Percentiles rank a stretch among this genome's conserved stretches.
Evolutionary conservation across 2,797 vertebrate species (phyloP).

Genomic region (Prunella strophiata): DNA sequence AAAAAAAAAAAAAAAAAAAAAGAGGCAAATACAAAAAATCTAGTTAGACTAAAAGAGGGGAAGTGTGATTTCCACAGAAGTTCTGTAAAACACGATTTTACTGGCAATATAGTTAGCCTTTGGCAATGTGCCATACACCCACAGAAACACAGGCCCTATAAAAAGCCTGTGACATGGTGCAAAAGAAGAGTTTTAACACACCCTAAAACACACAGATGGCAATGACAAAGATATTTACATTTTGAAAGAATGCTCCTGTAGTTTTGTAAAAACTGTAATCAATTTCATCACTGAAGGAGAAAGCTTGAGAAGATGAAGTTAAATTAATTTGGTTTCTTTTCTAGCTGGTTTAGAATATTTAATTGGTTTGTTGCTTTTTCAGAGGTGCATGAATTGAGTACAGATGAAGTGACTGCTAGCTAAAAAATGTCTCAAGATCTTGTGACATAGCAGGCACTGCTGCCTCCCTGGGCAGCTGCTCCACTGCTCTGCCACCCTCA

Average conservation of each 20-base stretch:
- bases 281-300: neutral
- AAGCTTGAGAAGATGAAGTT: neutral
- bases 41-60: neutral
- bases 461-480: neutral
- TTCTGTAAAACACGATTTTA: conserved; percentile 28
- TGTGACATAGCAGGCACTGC: neutral
- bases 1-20: neutral
- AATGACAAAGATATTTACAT: conserved; percentile 3
- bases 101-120: neutral
- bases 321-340: conserved; percentile 1
- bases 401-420: neutral
- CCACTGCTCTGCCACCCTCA: neutral
- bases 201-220: conserved; percentile 18
- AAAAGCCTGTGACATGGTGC: neutral
- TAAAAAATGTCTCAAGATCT: neutral
- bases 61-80: neutral
- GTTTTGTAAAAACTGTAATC: neutral
- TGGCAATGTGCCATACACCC: neutral
- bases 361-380: neutral
- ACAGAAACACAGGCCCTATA: neutral
- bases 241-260: neutral
- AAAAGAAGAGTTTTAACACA: conserved; percentile 20
- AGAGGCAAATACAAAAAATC: neutral
- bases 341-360: neutral
- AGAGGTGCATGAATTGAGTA: neutral